These are phyloP conservation scores for Cheilosia scutellata DNA, from an alignment of 2,888 invertebrate species.

Conservation along the genomic window DNA sequence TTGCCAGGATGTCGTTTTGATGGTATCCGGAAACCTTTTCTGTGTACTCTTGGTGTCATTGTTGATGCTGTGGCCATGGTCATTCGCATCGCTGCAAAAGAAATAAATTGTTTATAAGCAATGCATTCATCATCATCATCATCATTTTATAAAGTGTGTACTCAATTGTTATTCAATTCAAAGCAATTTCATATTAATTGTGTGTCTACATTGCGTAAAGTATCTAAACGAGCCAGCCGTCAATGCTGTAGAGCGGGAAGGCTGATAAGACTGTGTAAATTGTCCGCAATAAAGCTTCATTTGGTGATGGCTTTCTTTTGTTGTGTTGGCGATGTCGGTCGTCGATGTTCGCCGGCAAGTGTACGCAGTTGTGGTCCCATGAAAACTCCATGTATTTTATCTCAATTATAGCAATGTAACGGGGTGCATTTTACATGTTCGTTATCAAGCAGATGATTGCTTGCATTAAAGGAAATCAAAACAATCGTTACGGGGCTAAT, in stretches of 20 bases:
- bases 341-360: neutral
- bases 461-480: constrained; percentile 68
- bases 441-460: constrained; percentile 65
- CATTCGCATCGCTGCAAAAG: constrained; percentile 88
- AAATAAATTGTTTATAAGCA: constrained; percentile 32
- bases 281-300: constrained; percentile 56
- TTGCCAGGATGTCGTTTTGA: constrained; percentile 86
- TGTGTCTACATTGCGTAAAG: constrained; percentile 73
- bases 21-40: constrained; percentile 88
- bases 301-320: constrained; percentile 54
- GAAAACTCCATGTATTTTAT: constrained; percentile 62
- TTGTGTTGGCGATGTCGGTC: neutral
- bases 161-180: constrained; percentile 74
- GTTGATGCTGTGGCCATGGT: constrained; percentile 89
- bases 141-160: constrained; percentile 14
- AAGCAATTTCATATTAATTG: constrained; percentile 69
- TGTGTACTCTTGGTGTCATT: constrained; percentile 88
- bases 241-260: constrained; percentile 28
- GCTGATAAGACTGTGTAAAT: constrained; percentile 40
- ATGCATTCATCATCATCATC: constrained; percentile 46
- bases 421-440: constrained; percentile 66
- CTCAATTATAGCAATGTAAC: constrained; percentile 64
- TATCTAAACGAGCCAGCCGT: constrained; percentile 49
- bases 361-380: constrained; percentile 46
- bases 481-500: constrained; percentile 71